A percentile compares a stretch with the other conserved stretches of the same genome.
phyloP scores from a whole-genome alignment of 2,113 vertebrate species.

The Girardinichthys multiradiatus region DNA sequence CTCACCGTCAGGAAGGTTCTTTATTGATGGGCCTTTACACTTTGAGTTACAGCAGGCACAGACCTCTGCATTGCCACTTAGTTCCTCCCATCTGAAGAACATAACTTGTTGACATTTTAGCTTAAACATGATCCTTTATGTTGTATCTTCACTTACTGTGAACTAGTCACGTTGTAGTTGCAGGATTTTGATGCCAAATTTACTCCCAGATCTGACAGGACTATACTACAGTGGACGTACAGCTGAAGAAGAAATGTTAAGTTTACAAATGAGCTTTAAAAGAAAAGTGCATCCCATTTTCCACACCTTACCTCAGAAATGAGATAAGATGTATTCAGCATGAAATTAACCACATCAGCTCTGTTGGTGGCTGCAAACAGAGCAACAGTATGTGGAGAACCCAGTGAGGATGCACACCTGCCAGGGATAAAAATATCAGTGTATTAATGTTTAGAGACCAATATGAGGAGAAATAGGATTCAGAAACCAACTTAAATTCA shows the following conservation, averaged over 20 bases:
- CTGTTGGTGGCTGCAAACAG: constrained; percentile 50
- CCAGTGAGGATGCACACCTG: constrained; percentile 61
- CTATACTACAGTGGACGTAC: constrained; percentile 68
- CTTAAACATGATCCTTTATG: no score
- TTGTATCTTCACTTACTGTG: constrained; percentile 43
- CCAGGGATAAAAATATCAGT: not conserved
- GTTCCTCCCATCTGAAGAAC: constrained; percentile 69
- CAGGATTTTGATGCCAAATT: constrained; percentile 66
- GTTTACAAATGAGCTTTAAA: no score
- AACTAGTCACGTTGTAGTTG: constrained; percentile 66
- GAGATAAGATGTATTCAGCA: constrained; percentile 57
- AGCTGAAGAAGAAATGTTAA: constrained; percentile 15
- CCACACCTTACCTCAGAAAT: constrained; percentile 53
- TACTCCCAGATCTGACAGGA: constrained; percentile 47
- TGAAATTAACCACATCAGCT: constrained; percentile 53
- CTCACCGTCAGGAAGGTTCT: constrained; percentile 41
- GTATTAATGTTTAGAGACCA: no score
- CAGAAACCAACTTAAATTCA: no score
- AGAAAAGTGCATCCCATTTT: rapidly evolving
- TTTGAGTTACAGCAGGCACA: constrained; percentile 70
- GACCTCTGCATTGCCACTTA: constrained; percentile 47
- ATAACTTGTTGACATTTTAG: not conserved
- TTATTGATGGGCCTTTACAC: constrained; percentile 53
- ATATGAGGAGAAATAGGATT: no score
- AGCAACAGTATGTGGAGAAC: constrained; percentile 37